phyloP scores from a whole-genome alignment of 2,797 vertebrate species.

The Crenichthys baileyi region DNA sequence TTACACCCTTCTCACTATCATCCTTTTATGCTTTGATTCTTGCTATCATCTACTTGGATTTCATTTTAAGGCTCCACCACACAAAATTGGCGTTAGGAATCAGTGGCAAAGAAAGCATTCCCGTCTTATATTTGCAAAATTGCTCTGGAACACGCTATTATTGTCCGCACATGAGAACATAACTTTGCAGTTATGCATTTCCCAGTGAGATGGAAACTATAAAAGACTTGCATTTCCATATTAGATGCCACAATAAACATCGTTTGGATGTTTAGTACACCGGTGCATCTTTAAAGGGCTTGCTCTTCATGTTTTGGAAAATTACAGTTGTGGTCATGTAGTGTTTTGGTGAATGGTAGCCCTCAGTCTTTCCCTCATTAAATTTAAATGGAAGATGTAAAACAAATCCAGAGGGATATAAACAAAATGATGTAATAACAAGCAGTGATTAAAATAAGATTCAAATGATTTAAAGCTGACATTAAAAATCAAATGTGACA shows the following conservation, averaged over 20 bases:
- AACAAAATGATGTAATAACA: not conserved
- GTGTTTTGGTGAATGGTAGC: not conserved
- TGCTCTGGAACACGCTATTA: not conserved
- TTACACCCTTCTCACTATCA: not conserved
- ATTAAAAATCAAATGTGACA: not conserved
- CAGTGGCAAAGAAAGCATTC: not conserved
- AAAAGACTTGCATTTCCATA: not conserved
- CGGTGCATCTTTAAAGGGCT: not conserved
- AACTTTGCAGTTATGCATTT: not conserved
- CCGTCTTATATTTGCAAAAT: not conserved
- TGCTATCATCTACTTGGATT: not conserved
- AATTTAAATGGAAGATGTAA: not conserved
- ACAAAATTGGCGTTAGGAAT: not conserved
- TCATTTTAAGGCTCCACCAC: not conserved
- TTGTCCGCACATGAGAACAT: not conserved
- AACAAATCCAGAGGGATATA: not conserved
- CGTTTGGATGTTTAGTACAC: not conserved
- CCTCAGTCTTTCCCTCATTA: not conserved
- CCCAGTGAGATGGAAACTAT: not conserved
- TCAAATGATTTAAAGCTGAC: too few relatives aligned
- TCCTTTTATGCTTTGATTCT: too few relatives aligned
- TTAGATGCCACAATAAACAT: not conserved
- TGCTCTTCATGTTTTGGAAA: not conserved
- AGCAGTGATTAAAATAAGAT: not conserved
- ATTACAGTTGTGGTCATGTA: not conserved